phyloP scores from a whole-genome alignment of 2,113 vertebrate genomes.

The Xenopus tropicalis region UCB_Xtro_10.0 CM004444.2:42628001-42628500 shows the following conservation, averaged over 20 bases:
- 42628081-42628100: constrained; percentile 18
- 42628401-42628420: not conserved
- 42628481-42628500: too few relatives aligned
- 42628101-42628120: constrained; percentile 34
- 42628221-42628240: constrained; percentile 39
- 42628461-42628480: too few relatives aligned
- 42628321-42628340: not conserved
- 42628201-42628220: constrained; percentile 33
- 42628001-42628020: too few relatives aligned
- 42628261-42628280: constrained; percentile 41
- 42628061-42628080: too few relatives aligned
- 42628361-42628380: not conserved
- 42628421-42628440: not conserved
- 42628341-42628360: not conserved
- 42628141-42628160: constrained; percentile 42
- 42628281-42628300: not conserved
- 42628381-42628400: constrained; percentile 15
- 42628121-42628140: constrained; percentile 34
- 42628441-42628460: not conserved
- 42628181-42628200: constrained; percentile 38
- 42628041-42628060: too few relatives aligned
- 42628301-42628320: not conserved
- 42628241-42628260: constrained; percentile 43
- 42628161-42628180: constrained; percentile 35
- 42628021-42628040: too few relatives aligned